Conservation (phyloP, 2,797 vertebrate genomes). For the Crenuchus spilurus region DNA sequence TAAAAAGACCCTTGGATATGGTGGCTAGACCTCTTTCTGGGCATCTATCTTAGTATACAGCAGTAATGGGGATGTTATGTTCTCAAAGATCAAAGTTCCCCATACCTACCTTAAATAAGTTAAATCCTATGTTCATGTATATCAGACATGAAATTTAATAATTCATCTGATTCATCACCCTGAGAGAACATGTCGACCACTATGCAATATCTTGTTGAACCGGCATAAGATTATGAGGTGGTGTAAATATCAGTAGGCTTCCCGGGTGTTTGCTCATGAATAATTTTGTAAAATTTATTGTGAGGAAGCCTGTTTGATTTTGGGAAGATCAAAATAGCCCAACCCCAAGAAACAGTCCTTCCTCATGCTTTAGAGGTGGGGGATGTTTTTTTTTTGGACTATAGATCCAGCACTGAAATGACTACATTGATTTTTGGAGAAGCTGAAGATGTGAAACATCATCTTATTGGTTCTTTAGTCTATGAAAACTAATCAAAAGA, state of each 20-base stretch:
- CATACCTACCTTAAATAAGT: background rate
- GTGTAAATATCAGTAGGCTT: background rate
- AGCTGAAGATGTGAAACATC: no score
- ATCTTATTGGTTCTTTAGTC: background rate
- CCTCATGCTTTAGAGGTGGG: background rate
- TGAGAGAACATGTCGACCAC: background rate
- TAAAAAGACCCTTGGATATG: no score
- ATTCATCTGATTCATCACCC: background rate
- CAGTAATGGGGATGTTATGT: background rate
- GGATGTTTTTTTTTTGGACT: background rate
- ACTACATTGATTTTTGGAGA: background rate
- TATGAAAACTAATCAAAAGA: background rate
- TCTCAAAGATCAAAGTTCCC: background rate
- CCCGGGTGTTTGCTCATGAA: background rate
- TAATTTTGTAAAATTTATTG: background rate
- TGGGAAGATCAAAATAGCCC: background rate
- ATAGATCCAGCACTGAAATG: background rate
- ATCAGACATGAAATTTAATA: background rate
- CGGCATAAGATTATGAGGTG: background rate
- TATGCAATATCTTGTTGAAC: background rate
- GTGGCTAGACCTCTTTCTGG: no score
- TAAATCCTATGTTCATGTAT: background rate
- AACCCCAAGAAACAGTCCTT: background rate
- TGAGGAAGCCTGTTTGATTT: background rate
- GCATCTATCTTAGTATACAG: no score